These are phyloP conservation scores for Blennius ocellaris DNA, from an alignment of 2,113 vertebrate species.

Conservation along the genomic window DNA sequence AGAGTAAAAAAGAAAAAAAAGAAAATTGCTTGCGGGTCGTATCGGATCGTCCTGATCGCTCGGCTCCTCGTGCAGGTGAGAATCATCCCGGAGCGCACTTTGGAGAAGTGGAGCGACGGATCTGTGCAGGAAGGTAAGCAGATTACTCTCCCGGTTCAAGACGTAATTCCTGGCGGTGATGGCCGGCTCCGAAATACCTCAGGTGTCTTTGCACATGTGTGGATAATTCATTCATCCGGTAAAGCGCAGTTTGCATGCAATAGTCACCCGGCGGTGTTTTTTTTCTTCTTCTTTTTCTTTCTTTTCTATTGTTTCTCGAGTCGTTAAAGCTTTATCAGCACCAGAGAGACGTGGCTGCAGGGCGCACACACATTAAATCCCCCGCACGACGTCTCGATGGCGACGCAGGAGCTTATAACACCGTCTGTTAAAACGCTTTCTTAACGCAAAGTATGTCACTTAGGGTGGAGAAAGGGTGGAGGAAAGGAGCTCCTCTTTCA, in stretches of 20 bases:
- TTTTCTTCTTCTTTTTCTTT: neutral
- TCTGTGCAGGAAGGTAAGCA: constrained; percentile 78
- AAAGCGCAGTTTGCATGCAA: neutral
- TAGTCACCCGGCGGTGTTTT: neutral
- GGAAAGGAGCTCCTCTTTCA: neutral
- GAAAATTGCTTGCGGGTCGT: neutral
- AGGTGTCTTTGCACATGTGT: neutral
- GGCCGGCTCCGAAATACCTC: constrained; percentile 18
- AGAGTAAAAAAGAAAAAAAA: neutral
- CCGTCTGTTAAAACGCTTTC: neutral
- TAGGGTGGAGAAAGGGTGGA: neutral
- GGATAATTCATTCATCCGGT: neutral
- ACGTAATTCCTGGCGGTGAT: constrained; percentile 56
- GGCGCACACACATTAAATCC: constrained; percentile 43
- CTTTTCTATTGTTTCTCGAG: neutral
- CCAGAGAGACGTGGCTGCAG: constrained; percentile 19
- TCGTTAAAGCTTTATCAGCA: constrained; percentile 25
- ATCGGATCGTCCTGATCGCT: too few species aligned
- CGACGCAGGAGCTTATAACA: neutral
- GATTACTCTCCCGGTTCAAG: constrained; percentile 75
- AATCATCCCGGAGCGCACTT: neutral
- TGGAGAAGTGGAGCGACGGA: constrained; percentile 49
- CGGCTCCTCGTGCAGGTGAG: neutral
- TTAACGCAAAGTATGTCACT: neutral
- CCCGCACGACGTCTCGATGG: constrained; percentile 1